Evolutionary conservation across 1,140 invertebrate species (phyloP).

Genomic region (Drosophila athabasca): DNA sequence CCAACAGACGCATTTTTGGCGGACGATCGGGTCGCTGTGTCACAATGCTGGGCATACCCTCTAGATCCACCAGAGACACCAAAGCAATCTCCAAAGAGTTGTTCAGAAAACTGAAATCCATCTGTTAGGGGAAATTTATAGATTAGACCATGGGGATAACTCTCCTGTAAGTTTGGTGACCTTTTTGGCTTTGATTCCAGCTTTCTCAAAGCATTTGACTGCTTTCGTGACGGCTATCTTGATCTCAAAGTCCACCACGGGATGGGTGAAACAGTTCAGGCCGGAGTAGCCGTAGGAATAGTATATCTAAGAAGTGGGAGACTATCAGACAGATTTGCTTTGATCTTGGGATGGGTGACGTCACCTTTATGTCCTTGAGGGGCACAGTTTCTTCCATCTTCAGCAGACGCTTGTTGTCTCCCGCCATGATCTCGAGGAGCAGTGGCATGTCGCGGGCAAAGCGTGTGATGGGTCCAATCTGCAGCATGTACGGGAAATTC

Average conservation of each 20-base stretch:
- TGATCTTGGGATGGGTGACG: not conserved
- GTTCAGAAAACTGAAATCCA: conserved; percentile 54
- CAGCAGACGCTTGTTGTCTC: conserved; percentile 79
- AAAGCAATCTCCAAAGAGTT: conserved; percentile 61
- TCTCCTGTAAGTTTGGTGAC: conserved; percentile 45
- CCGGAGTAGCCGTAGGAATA: conserved; percentile 87
- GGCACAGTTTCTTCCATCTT: conserved; percentile 85
- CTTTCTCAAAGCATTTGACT: conserved; percentile 55
- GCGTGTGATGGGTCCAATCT: conserved; percentile 91
- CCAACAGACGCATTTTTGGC: conserved; percentile 48
- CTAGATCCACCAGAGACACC: conserved; percentile 48
- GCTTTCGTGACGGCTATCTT: conserved; percentile 53
- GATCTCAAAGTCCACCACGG: conserved; percentile 73
- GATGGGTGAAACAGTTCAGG: conserved; percentile 87
- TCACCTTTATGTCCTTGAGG: conserved; percentile 86
- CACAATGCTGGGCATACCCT: conserved; percentile 73
- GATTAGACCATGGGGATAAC: not conserved
- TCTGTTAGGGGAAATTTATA: conserved; percentile 13
- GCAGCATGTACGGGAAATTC: conserved; percentile 70
- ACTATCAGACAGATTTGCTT: not conserved
- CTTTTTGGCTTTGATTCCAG: conserved; percentile 47
- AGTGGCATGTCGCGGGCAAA: conserved; percentile 90
- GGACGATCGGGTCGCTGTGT: conserved; percentile 52
- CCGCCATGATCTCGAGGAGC: conserved; percentile 87
- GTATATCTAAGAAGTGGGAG: conserved; percentile 80